These are phyloP conservation scores for Laticauda laticaudata DNA, from an alignment of 2,113 vertebrate species.

Conservation along the genomic window DNA sequence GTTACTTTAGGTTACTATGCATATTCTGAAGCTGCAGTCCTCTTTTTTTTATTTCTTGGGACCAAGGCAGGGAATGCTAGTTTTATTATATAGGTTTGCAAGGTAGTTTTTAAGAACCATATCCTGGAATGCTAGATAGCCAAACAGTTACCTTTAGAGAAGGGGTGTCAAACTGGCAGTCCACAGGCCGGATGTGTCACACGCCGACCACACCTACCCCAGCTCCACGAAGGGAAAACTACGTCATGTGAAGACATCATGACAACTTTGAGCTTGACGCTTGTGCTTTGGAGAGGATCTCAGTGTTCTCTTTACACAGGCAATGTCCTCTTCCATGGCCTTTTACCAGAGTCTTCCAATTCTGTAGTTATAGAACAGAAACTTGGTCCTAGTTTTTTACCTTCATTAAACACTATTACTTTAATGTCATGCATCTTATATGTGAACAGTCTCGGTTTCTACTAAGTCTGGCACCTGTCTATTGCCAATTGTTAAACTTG, in stretches of 20 bases:
- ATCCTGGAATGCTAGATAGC: neutral
- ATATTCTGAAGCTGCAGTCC: neutral
- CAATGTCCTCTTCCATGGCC: neutral
- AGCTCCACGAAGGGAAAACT: too few relatives aligned
- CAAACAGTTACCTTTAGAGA: neutral
- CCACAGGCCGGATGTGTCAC: too few relatives aligned
- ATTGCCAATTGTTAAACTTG: neutral
- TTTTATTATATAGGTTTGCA: neutral
- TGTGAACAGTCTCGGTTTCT: neutral
- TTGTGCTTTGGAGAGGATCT: neutral
- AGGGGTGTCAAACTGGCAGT: too few relatives aligned
- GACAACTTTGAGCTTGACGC: too few relatives aligned
- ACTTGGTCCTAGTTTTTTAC: neutral
- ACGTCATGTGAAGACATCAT: too few relatives aligned
- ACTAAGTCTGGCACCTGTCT: neutral
- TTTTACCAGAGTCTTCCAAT: neutral
- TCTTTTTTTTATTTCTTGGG: neutral
- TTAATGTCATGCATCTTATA: neutral
- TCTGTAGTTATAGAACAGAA: neutral
- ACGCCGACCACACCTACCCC: too few relatives aligned
- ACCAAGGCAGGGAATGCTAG: neutral
- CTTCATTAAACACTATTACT: neutral
- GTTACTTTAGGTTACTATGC: neutral
- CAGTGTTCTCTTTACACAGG: neutral
- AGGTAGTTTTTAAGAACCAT: neutral